Evolutionary conservation across 2,888 invertebrate genomes (phyloP).

Genomic region (Neria commutata): DNA sequence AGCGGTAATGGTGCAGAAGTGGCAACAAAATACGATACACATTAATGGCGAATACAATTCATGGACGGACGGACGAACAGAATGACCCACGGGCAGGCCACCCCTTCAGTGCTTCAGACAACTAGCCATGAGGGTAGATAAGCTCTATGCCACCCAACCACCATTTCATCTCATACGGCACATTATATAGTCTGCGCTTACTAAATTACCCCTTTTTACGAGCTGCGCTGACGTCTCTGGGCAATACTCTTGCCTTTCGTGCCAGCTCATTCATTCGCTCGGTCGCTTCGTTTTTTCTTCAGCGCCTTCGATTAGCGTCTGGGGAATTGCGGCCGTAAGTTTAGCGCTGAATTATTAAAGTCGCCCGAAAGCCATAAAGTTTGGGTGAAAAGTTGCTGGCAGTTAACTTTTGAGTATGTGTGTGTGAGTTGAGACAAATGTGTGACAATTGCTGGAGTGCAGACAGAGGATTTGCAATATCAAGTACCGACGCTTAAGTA

Average conservation of each 20-base stretch:
- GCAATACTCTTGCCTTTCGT: not conserved
- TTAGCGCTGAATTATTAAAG: constrained; percentile 23
- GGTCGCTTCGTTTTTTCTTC: not conserved
- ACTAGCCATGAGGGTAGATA: no score
- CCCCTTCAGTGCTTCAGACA: no score
- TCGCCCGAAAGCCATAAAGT: constrained; percentile 16
- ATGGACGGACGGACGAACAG: no score
- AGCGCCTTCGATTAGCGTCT: not conserved
- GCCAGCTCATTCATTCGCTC: not conserved
- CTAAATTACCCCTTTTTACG: not conserved
- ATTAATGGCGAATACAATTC: no score
- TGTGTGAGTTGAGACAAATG: no score
- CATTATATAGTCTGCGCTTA: not conserved
- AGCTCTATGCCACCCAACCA: no score
- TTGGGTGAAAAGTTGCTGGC: constrained; percentile 7
- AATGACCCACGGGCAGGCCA: no score
- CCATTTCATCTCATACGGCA: not conserved
- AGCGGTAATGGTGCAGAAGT: not conserved
- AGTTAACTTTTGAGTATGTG: no score
- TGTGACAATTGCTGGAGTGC: no score
- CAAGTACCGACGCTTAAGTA: no score
- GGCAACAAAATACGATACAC: not conserved
- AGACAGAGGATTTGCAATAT: no score
- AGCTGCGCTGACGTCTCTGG: not conserved
- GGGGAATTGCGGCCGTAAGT: constrained; percentile 4